A percentile compares a stretch with the other conserved stretches of the same genome.
These are phyloP conservation scores for Excalfactoria chinensis DNA, from an alignment of 2,113 vertebrate species.

Conservation along the genomic window DNA sequence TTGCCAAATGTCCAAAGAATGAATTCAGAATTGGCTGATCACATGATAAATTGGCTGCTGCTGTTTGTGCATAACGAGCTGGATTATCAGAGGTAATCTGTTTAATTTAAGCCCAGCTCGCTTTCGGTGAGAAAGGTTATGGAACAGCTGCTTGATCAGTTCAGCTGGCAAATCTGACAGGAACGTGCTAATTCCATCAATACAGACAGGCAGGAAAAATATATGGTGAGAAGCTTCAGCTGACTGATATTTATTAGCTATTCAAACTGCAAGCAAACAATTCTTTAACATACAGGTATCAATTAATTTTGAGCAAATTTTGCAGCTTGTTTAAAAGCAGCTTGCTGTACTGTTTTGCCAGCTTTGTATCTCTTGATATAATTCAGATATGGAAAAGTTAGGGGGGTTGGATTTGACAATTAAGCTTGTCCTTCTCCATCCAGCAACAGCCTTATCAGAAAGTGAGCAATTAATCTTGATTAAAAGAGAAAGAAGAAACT, in stretches of 20 bases:
- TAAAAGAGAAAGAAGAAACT: background rate
- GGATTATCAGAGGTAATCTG: constrained; percentile 4
- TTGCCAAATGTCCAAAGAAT: background rate
- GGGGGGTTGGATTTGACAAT: background rate
- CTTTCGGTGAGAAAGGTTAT: constrained; percentile 32
- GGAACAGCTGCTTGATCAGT: background rate
- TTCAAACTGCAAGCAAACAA: background rate
- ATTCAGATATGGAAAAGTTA: background rate
- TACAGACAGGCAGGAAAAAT: background rate
- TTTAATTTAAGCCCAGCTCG: constrained; percentile 42
- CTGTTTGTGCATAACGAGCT: background rate
- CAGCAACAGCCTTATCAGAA: background rate
- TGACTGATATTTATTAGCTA: background rate
- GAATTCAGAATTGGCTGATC: background rate
- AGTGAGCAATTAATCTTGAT: background rate
- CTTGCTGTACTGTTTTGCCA: background rate
- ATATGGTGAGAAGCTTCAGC: background rate
- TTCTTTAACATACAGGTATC: background rate
- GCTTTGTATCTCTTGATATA: background rate
- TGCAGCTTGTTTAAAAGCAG: background rate
- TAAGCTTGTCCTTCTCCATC: background rate
- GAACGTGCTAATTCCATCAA: background rate
- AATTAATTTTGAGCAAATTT: background rate
- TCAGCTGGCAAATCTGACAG: background rate
- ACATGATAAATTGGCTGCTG: background rate